These are phyloP conservation scores for Ctenicera cuprea DNA, from an alignment of 2,888 invertebrate species.

Conservation along the genomic window DNA sequence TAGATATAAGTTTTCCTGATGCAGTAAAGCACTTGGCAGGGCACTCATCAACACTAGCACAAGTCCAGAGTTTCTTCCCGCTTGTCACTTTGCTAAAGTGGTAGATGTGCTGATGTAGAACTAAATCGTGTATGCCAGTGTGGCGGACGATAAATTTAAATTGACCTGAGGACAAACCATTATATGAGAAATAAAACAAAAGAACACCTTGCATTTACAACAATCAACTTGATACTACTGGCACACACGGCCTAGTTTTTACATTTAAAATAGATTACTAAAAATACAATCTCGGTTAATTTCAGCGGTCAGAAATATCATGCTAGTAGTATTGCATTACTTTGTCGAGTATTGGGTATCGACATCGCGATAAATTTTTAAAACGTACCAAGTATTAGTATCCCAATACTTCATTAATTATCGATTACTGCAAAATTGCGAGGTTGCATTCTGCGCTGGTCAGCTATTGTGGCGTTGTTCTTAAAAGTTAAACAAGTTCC, in stretches of 20 bases:
- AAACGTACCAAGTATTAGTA: too few relatives aligned
- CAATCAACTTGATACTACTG: neutral
- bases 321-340: too few relatives aligned
- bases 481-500: too few relatives aligned
- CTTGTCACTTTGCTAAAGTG: conserved; percentile 56
- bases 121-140: conserved; percentile 57
- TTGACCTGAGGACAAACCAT: conserved; percentile 55
- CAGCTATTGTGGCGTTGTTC: too few relatives aligned
- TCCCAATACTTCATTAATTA: too few relatives aligned
- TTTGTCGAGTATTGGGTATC: too few relatives aligned
- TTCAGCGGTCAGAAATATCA: too few relatives aligned
- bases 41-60: conserved; percentile 59
- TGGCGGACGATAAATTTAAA: conserved; percentile 59
- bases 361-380: too few relatives aligned
- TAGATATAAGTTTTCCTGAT: conserved; percentile 60
- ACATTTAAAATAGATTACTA: neutral
- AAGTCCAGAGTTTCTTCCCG: conserved; percentile 61
- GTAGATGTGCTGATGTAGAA: conserved; percentile 65
- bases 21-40: conserved; percentile 62
- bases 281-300: too few relatives aligned
- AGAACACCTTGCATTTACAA: neutral
- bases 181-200: conserved; percentile 11
- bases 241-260: neutral
- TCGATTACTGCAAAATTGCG: too few relatives aligned
- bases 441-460: too few relatives aligned